Conservation (phyloP, 2,797 vertebrate species). For the Ctenopoma multispine region DNA sequence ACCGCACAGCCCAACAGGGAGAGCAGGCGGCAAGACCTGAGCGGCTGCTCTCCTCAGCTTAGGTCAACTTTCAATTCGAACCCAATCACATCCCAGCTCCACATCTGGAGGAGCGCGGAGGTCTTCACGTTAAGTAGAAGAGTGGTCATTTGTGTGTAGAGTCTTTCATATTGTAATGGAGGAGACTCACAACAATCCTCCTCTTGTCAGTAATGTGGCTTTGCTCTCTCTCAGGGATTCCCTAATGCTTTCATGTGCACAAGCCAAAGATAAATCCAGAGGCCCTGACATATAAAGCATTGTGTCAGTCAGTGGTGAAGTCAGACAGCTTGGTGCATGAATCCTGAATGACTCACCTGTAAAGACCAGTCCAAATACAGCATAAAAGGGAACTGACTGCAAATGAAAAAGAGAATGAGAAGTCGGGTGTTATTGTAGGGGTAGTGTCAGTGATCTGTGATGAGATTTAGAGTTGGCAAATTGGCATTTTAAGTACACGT, state of each 20-base stretch:
- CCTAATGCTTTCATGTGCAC: neutral
- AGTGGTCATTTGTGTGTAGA: slow-evolving; percentile 14
- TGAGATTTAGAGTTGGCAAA: neutral
- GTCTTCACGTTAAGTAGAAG: slow-evolving; percentile 7
- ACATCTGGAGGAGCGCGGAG: slow-evolving; percentile 63
- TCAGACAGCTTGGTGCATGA: neutral
- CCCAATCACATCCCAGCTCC: slow-evolving; percentile 41
- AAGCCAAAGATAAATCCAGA: slow-evolving; percentile 26
- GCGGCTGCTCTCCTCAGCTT: slow-evolving; percentile 41
- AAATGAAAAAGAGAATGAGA: neutral
- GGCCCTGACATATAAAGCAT: slow-evolving; percentile 5
- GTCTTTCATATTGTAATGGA: neutral
- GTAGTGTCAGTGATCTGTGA: neutral
- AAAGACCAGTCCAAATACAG: neutral
- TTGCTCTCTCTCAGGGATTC: slow-evolving; percentile 9
- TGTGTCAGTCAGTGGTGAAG: neutral
- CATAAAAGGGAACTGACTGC: slow-evolving; percentile 8
- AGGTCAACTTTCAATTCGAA: slow-evolving; percentile 54
- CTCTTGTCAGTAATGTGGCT: neutral
- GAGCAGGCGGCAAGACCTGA: slow-evolving; percentile 12
- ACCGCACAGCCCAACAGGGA: slow-evolving; percentile 38
- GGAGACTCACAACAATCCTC: neutral
- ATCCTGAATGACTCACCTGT: neutral
- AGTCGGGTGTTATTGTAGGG: neutral
- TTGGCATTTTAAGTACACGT: slow-evolving; percentile 12